Evolutionary conservation across 2,113 vertebrate species (phyloP).

Genomic region (Lagopus leucura): DNA sequence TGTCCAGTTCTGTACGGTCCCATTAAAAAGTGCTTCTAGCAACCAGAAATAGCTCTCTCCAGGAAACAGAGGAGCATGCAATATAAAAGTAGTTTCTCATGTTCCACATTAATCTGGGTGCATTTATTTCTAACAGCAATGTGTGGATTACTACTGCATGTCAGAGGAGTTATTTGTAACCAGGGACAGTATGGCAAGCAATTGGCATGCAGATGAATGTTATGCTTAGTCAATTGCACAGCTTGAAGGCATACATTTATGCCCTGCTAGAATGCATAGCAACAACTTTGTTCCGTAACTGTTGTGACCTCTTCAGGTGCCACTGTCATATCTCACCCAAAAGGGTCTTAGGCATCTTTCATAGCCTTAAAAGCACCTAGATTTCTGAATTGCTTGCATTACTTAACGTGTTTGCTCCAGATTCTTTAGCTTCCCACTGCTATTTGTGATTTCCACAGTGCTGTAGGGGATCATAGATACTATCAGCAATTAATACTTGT

Average conservation of each 20-base stretch:
- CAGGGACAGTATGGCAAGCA: background rate
- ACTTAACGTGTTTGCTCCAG: background rate
- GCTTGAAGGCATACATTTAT: background rate
- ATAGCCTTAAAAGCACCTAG: background rate
- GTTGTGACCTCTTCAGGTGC: background rate
- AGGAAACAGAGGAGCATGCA: background rate
- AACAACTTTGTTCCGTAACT: background rate
- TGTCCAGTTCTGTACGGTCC: background rate
- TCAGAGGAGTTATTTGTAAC: constrained; percentile 20
- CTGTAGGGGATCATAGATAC: background rate
- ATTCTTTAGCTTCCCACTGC: background rate
- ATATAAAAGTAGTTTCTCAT: background rate
- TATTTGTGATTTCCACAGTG: background rate
- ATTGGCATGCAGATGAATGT: background rate
- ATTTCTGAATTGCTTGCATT: background rate
- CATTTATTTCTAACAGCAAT: background rate
- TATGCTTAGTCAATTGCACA: constrained; percentile 1
- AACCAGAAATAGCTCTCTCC: background rate
- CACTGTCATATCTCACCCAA: background rate
- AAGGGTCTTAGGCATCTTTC: background rate
- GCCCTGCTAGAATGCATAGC: background rate
- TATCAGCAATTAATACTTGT: background rate
- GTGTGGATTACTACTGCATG: background rate
- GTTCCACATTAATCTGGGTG: background rate
- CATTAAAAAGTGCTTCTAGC: background rate